These are phyloP conservation scores for Dryomyza anilis DNA, from an alignment of 2,888 invertebrate species.

Conservation along the genomic window DNA sequence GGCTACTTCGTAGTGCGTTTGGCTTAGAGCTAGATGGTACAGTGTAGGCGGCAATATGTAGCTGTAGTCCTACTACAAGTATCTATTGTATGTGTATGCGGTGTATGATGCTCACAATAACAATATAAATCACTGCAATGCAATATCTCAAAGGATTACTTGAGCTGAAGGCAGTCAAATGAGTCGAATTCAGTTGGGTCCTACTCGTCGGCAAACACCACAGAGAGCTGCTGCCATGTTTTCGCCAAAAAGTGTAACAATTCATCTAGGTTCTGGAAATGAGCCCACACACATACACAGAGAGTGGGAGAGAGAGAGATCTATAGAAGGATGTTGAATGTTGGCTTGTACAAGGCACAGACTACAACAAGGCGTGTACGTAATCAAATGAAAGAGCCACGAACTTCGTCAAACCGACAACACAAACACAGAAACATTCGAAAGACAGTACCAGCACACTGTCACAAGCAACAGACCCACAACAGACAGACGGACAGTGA, in stretches of 20 bases:
- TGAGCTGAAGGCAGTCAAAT: not conserved
- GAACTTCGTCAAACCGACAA: conserved; percentile 28
- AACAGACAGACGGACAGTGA: not conserved
- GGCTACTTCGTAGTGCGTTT: not conserved
- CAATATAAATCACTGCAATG: conserved; percentile 21
- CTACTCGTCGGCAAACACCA: not conserved
- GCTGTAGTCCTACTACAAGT: too few relatives aligned
- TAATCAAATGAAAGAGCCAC: conserved; percentile 49
- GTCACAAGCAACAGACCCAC: not conserved
- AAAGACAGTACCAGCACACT: too few relatives aligned
- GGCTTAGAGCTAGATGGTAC: too few relatives aligned
- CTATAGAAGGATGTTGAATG: conserved; percentile 4
- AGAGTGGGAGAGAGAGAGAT: not conserved
- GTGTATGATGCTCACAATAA: too few relatives aligned
- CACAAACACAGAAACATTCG: conserved; percentile 5
- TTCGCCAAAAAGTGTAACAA: conserved; percentile 22
- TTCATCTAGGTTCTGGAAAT: conserved; percentile 18
- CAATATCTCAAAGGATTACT: conserved; percentile 24
- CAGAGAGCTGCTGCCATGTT: too few relatives aligned
- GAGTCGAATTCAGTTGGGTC: not conserved
- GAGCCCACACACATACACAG: too few relatives aligned
- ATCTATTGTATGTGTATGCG: not conserved
- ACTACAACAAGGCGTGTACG: conserved; percentile 44
- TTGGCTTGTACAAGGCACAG: not conserved
- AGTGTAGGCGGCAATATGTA: too few relatives aligned